A percentile compares a stretch with the other conserved stretches of the same genome.
phyloP scores from a whole-genome alignment of 2,113 vertebrate species.

The Rhabdornis inornatus region DNA sequence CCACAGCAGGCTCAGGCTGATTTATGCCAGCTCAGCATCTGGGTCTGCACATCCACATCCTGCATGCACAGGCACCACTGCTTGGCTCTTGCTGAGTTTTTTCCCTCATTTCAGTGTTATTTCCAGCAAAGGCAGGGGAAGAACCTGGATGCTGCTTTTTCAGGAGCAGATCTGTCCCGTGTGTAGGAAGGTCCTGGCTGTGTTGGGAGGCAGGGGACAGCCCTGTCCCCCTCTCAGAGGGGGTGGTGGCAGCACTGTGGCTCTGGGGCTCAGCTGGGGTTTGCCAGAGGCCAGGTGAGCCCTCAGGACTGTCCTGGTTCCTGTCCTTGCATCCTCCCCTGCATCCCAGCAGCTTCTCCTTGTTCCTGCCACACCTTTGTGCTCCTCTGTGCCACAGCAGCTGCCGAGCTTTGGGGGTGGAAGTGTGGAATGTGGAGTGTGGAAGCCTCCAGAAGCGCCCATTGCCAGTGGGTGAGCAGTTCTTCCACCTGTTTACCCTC shows the following conservation, averaged over 20 bases:
- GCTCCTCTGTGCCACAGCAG: too few species aligned
- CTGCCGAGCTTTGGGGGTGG: too few species aligned
- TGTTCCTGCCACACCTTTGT: too few species aligned
- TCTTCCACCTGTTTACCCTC: background rate
- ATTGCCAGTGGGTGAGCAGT: background rate
- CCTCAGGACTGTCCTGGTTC: background rate
- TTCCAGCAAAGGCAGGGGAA: background rate
- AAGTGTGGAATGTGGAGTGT: background rate
- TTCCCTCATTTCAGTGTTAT: background rate
- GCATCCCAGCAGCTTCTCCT: background rate
- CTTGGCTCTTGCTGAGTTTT: accelerated
- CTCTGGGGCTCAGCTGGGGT: background rate
- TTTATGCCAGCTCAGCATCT: background rate
- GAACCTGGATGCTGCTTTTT: background rate
- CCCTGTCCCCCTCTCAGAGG: background rate
- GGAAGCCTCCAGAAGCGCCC: background rate
- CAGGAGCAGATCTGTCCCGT: background rate
- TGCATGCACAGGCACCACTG: background rate
- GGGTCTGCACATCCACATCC: background rate
- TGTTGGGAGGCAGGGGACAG: background rate
- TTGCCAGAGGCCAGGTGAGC: too few species aligned
- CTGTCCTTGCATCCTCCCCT: background rate
- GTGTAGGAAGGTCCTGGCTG: background rate
- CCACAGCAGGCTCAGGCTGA: background rate
- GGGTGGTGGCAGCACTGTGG: too few species aligned